Base-by-base conservation (phyloP, 2,797 vertebrate genomes). In the Syndactyla subalaris region DNA sequence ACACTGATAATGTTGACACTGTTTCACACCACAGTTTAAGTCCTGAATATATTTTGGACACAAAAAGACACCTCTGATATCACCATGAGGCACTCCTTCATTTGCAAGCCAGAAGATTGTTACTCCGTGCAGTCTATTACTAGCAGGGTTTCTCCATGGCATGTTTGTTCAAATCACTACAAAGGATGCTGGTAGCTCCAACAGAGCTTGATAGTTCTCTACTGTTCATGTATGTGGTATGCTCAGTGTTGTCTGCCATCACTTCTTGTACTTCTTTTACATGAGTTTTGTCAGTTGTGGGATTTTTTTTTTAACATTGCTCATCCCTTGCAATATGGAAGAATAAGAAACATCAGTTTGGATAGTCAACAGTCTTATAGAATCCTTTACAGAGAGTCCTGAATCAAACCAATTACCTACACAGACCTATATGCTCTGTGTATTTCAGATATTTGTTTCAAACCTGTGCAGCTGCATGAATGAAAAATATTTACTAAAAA, bases 401-500 rank as follows among this genome's bases (percentile, higher is more conserved):
- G 51, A 78, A 75, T 51, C 74, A 91, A 89, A 87, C 2, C 24
- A 57, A 22, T 88, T 94, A 92, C 86, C 34, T 81, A 70, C 89
- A 76, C 34, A 76, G 87, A 68, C 16, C 24, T 71, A 38, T 27
- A 88, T 2, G 5, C 23, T 88, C 92, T 81, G 66, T 83, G 72
- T 86, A 41, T 82, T 93, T 94, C 82, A 58, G 61, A 76, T 71
- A 70, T 29, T 88, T 63, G 27, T 90, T 95, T 96, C 67, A 83
- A 94, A 93, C 11, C 38, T 73, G 76, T 75, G 83, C 76, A 88
- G 79, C 76, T 97, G 89, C 94, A 93, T 95, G 92, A 93, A 87
- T 87, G 66, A 76, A 93, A 94, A 88, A 86, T 79, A 89, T 85
- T 96, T 93, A 74, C 79, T 81, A 91, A 94, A 94, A 85, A 92